Evolutionary conservation across 2,113 vertebrate species (phyloP).

Genomic region (Cryptomyrus ogoouensis): DNA sequence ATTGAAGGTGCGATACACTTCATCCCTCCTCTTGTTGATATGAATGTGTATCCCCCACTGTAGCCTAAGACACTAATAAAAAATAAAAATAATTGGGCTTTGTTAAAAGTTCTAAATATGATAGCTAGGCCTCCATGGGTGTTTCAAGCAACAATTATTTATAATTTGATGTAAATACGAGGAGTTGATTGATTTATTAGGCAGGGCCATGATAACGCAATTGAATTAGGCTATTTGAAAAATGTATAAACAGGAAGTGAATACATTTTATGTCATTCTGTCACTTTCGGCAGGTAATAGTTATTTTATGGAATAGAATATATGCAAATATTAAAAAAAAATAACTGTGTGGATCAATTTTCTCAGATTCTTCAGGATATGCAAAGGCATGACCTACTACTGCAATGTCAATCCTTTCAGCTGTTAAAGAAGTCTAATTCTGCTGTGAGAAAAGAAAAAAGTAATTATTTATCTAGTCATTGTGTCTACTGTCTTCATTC

Average conservation of each 20-base stretch:
- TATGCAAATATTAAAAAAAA: slow-evolving; percentile 52
- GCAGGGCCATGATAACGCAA: neutral
- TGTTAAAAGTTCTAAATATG: neutral
- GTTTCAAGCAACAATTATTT: neutral
- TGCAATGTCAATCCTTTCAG: slow-evolving; percentile 65
- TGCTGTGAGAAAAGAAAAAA: neutral
- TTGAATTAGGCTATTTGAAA: neutral
- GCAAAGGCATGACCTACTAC: slow-evolving; percentile 67
- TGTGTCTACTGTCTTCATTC: neutral
- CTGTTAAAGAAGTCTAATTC: slow-evolving; percentile 28
- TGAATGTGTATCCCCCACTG: slow-evolving; percentile 21
- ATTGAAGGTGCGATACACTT: neutral
- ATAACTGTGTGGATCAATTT: slow-evolving; percentile 64
- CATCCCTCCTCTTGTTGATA: neutral
- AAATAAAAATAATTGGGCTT: neutral
- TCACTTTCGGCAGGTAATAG: slow-evolving; percentile 27
- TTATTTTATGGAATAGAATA: slow-evolving; percentile 47
- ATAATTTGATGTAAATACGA: neutral
- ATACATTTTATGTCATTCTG: neutral
- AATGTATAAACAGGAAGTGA: neutral
- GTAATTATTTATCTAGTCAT: neutral
- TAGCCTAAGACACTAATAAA: slow-evolving; percentile 10
- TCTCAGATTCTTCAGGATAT: slow-evolving; percentile 58
- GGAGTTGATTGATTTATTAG: neutral
- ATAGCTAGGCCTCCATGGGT: neutral